These are phyloP conservation scores for Xestoiulus laeticollis DNA, from an alignment of 2,888 invertebrate genomes.

Conservation along the genomic window DNA sequence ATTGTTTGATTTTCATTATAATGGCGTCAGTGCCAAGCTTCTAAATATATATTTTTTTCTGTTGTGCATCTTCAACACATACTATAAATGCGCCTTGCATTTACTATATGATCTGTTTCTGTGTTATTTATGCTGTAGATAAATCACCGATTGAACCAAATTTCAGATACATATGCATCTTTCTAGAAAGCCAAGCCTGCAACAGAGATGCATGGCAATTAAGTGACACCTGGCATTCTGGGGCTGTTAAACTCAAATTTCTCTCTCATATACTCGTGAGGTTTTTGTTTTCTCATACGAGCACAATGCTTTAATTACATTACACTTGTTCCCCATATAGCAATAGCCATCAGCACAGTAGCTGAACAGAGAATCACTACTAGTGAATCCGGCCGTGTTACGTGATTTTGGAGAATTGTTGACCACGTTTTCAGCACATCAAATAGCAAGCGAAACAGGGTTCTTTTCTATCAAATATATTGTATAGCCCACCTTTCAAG, in stretches of 20 bases:
- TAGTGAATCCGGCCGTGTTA: background rate
- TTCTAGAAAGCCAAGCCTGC: background rate
- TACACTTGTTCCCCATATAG: background rate
- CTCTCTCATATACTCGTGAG: background rate
- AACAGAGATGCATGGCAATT: too few relatives aligned
- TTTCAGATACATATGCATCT: too few relatives aligned
- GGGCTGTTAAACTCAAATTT: background rate
- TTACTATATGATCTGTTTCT: background rate
- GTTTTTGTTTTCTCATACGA: background rate
- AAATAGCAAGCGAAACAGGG: constrained; percentile 27
- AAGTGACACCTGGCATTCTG: background rate
- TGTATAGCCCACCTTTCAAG: constrained; percentile 31
- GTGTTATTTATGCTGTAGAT: constrained; percentile 35
- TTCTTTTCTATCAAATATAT: constrained; percentile 35
- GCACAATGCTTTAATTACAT: background rate
- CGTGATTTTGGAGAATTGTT: constrained; percentile 11
- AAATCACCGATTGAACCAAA: background rate
- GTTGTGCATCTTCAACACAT: background rate
- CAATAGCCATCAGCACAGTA: background rate
- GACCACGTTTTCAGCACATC: constrained; percentile 23
- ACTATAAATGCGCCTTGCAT: background rate
- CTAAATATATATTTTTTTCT: background rate
- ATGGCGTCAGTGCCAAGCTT: background rate
- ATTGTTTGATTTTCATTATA: background rate
- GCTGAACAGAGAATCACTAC: background rate